These are phyloP conservation scores for Fukomys damarensis DNA, from an alignment of 2,113 vertebrate species.

Conservation along the genomic window DNA sequence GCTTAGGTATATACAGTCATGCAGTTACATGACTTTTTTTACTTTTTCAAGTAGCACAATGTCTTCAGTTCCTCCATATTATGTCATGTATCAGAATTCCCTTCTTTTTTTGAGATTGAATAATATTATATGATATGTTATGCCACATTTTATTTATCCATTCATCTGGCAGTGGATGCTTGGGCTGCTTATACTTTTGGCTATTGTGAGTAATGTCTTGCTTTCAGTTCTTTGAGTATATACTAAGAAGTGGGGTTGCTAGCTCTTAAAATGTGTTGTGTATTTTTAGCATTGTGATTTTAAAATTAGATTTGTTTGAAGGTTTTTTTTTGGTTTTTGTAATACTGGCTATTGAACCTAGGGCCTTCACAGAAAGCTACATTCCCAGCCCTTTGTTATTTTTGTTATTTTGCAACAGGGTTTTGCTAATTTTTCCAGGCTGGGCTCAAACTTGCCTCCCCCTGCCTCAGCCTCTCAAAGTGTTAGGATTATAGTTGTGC, in stretches of 20 bases:
- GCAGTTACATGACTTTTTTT: background rate
- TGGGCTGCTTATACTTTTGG: background rate
- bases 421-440: background rate
- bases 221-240: background rate
- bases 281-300: slow-evolving; percentile 40
- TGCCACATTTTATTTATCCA: background rate
- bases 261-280: background rate
- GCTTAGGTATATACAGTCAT: background rate
- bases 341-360: background rate
- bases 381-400: background rate
- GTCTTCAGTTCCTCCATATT: background rate
- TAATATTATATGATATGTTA: background rate
- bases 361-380: background rate
- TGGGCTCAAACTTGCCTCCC: background rate
- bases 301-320: slow-evolving; percentile 16
- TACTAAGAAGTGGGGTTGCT: background rate
- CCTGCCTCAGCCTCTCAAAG: background rate
- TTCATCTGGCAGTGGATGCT: background rate
- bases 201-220: background rate
- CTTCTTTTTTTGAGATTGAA: slow-evolving; percentile 29
- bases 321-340: background rate
- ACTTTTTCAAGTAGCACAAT: background rate
- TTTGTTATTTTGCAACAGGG: background rate
- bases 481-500: background rate
- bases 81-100: background rate